Percentiles rank a stretch among this genome's conserved stretches.
These are phyloP conservation scores for Netelia melanura DNA, from an alignment of 2,888 invertebrate species.

Conservation along the genomic window DNA sequence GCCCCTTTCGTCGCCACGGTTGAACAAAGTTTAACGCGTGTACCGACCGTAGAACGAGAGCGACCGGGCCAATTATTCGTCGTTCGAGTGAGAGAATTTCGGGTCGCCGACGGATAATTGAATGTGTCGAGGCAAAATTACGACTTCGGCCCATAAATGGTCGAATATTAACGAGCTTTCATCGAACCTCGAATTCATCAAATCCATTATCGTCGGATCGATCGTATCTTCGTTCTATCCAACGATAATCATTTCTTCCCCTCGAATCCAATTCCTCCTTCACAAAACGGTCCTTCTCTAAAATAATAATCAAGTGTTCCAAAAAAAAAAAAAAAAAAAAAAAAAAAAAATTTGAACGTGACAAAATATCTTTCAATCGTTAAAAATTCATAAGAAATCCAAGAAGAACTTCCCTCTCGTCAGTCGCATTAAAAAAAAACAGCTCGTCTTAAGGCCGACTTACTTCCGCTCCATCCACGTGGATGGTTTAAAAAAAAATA, in stretches of 20 bases:
- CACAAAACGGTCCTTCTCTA: too few relatives aligned
- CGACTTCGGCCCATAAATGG: conserved; percentile 18
- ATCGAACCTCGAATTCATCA: conserved; percentile 19
- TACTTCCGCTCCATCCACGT: too few relatives aligned
- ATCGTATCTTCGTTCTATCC: conserved; percentile 4
- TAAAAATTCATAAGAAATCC: too few relatives aligned
- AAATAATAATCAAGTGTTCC: too few relatives aligned
- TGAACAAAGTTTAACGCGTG: conserved; percentile 6
- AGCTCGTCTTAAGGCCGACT: too few relatives aligned
- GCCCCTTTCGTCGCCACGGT: conserved; percentile 15
- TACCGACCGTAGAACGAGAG: neutral
- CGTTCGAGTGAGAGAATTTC: conserved; percentile 15
- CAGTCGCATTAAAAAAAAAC: too few relatives aligned
- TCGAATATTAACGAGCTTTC: conserved; percentile 31
- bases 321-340: too few relatives aligned
- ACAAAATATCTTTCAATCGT: too few relatives aligned
- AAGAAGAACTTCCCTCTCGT: too few relatives aligned
- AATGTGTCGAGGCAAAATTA: conserved; percentile 58
- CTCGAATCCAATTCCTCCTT: neutral
- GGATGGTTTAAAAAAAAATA: too few relatives aligned
- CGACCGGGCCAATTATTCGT: conserved; percentile 51
- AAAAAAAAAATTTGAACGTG: too few relatives aligned
- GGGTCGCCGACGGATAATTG: conserved; percentile 50
- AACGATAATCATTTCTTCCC: neutral
- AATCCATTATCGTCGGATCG: conserved; percentile 16